These are phyloP conservation scores for Hystrix brachyura DNA, from an alignment of 2,113 vertebrate genomes.

Conservation along the genomic window DNA sequence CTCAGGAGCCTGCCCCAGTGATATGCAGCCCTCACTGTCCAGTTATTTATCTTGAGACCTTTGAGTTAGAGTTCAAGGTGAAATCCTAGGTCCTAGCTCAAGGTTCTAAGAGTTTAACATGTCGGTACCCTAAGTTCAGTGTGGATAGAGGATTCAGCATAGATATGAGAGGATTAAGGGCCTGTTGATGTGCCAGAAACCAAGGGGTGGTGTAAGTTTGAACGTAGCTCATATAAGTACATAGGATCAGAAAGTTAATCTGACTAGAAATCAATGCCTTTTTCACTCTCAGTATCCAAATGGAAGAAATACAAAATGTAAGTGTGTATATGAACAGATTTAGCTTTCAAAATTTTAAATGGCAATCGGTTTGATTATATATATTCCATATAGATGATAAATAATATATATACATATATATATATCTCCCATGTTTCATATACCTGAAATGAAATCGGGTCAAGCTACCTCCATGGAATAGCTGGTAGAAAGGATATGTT, in stretches of 20 bases:
- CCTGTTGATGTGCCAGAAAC: neutral
- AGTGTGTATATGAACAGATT: neutral
- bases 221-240: neutral
- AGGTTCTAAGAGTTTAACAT: neutral
- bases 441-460: neutral
- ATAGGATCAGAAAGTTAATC: neutral
- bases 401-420: neutral
- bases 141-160: neutral
- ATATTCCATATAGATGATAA: neutral
- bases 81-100: neutral
- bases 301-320: conserved; percentile 8
- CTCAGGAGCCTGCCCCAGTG: neutral
- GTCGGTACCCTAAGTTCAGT: neutral
- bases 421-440: neutral
- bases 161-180: neutral
- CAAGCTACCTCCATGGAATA: neutral
- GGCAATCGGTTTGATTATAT: neutral
- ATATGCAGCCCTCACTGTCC: neutral
- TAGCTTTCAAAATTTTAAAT: conserved; percentile 29
- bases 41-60: neutral
- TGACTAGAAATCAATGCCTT: neutral
- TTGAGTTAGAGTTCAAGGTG: neutral
- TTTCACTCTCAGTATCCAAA: neutral
- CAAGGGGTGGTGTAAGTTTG: neutral
- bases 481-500: neutral